Base-by-base conservation (phyloP, 2,888 invertebrate species). In the Amphipyra berbera region DNA sequence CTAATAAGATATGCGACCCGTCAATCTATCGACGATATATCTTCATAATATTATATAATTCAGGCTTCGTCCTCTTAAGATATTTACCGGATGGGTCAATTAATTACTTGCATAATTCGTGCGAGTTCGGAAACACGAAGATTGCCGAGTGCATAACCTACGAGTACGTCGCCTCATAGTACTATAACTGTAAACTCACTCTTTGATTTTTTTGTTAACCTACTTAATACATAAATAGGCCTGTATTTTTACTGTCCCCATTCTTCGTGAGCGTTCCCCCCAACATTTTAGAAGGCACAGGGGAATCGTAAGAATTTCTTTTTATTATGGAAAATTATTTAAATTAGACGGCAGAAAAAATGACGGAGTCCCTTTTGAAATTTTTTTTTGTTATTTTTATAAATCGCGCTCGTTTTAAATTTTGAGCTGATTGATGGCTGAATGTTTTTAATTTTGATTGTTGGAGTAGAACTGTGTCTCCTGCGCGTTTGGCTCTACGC, bases 311-410 rank as follows among this genome's bases (percentile, higher is more conserved):
- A 69, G 71, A 78, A 83, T 73, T 76, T 75, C 68, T 61, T 73
- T 78, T 79, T 75, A 68, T 73, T 72, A 72, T 76, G 78, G 44
- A 65, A 78, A 81, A 78, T 72, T 77, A 82, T 82, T 82, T 81
- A 83, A 83, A 84, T 82, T 73, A 82, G 71, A 56, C 45, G 47
- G 38, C 37, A 49, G 42, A 60, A 67, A 70, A 78, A 69, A 67
- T 64, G 54, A 46, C 54, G 41, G 50, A 30, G 49, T 64, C 46
- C 45, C 50, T 62, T 40, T 9, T 44, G 57, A 67, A 68, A 68
- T 63, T 61, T 68, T 45, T 64, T 52, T 46, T 46, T 58, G 55
- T 12, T 47, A 55, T 42, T 59, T 52, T 55, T 62, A 61, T 53
- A 10, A 47, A 45, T 55, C 42, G 13, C 15, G 15, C 33, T 49